Base-by-base conservation (phyloP, 2,888 invertebrate species). In the Junonia oenone region DNA sequence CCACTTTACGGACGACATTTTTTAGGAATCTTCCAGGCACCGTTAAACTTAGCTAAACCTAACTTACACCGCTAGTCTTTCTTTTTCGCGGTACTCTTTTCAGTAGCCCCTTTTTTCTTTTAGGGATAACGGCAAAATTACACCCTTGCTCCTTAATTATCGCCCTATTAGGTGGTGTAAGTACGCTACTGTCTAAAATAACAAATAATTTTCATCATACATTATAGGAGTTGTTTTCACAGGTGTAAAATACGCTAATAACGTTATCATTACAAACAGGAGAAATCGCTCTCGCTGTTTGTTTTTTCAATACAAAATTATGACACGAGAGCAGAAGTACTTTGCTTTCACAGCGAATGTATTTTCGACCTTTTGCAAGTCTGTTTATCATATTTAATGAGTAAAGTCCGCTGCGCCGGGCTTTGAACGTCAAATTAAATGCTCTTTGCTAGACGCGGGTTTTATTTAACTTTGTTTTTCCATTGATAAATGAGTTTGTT, bases 381-480 rank as follows among this genome's bases (percentile, higher is more conserved):
- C 53, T 51, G 50, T 53, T 53, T 56, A 50, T 55, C 54, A 57
- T 31, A 57, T 43, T 47, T 58, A 57, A 59, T 49, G 51, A 51
- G 51, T 51, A 50, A 51, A 51, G 50, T 55, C 58, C 46, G 60
- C 58, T 52, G 27, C 58, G 51, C 55, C 40, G 37, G 47, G 53
- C 56, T 56, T 47, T 53, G 53, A 29, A 53, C 43, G 46, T 53
- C 37, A 56, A 56, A 56, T 56, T 48, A 56, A 56, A 52, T 48
- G 47, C 48, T 48, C 35, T 56, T 51, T 35, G 47, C 43, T 26
- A 6, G 26, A 43, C 2, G 8, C 8, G 13, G 13, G 13, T 43
- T 26, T 43, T 26, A 43, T 43, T 19, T 40, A 40, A n/a, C 19
- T 19, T 9, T 40, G 11, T 40, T 40, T 40, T 19, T 11, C 15